Percentiles rank a stretch among this genome's conserved stretches.
These are phyloP conservation scores for Ramphastos sulfuratus DNA, from an alignment of 2,113 vertebrate genomes.

Conservation along the genomic window DNA sequence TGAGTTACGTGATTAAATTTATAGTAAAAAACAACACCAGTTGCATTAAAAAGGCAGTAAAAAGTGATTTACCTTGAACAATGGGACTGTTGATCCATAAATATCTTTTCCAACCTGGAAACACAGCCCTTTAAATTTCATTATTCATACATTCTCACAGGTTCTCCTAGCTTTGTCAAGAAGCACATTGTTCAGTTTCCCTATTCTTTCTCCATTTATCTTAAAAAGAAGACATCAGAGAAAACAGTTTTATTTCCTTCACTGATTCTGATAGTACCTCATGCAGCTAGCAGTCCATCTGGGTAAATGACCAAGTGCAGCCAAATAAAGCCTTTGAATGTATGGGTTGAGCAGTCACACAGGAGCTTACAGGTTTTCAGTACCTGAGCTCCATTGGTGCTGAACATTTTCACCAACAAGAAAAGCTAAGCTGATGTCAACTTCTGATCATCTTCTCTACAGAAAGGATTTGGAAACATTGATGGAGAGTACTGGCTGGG, in stretches of 20 bases:
- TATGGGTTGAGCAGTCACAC: not conserved
- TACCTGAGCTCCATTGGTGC: not conserved
- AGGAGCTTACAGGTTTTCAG: not conserved
- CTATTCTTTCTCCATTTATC: not conserved
- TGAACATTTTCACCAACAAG: not conserved
- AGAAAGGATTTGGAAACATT: conserved; percentile 98
- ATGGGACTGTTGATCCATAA: not conserved
- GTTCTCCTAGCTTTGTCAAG: not conserved
- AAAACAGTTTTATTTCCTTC: not conserved
- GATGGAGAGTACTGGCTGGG: conserved; percentile 97
- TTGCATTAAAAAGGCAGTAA: not conserved
- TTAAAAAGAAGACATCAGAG: not conserved
- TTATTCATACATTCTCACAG: not conserved
- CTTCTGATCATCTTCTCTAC: conserved; percentile 6
- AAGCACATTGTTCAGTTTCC: not conserved
- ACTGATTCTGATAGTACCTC: not conserved
- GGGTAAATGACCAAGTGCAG: not conserved
- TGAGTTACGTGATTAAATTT: not conserved
- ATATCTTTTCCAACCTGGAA: not conserved
- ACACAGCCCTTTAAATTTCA: not conserved
- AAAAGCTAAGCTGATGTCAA: not conserved
- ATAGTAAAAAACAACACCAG: not conserved
- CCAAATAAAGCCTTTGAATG: not conserved
- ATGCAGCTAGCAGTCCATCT: not conserved
- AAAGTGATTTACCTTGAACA: not conserved